Evolutionary conservation across 2,888 invertebrate species (phyloP), one percentile per base, ranked within the genome.

Genomic region (Limenitis camilla): DNA sequence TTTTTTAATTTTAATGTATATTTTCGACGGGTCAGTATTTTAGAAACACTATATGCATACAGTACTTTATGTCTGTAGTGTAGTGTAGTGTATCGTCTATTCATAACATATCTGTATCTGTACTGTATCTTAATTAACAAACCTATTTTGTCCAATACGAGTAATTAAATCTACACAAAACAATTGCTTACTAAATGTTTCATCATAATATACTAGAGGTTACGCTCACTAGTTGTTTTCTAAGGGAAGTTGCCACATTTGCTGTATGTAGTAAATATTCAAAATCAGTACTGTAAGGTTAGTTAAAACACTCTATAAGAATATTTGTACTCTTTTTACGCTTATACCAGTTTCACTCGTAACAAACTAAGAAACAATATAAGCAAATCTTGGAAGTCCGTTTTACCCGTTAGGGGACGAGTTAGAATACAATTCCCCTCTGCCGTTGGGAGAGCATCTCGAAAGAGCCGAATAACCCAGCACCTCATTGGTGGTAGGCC

Each of bases 161-260:
- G 38, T 30, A 19, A 33, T 47, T 46, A 49, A 42, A 10, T 52
- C 46, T 49, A 42, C 35, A 55, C 49, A 41, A 52, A 56, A 49
- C 44, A 30, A 53, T 49, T 49, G 49, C 42, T 40, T 52, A 49
- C 35, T 41, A 51, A 35, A 53, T 41, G 39, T 58, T 55, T 55
- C 55, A 35, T 43, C 49, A 53, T 38, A 36, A n/a, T 28, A 30
- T 39, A 50, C 40, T 36, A 54, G 54, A 53, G 44, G 53, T 48
- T 40, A 44, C 56, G 61, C 59, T 55, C 55, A 46, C 49, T 49
- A 42, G 33, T 45, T 48, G 63, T 62, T 69, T 66, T 67, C 68
- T 65, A 67, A 62, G 64, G 69, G 69, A 69, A 66, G 64, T 69
- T 69, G 69, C 68, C 45, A 51, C 49, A 64, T 59, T 47, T 53